Base-by-base conservation (phyloP, 2,113 vertebrate genomes). In the Heterotis niloticus region DNA sequence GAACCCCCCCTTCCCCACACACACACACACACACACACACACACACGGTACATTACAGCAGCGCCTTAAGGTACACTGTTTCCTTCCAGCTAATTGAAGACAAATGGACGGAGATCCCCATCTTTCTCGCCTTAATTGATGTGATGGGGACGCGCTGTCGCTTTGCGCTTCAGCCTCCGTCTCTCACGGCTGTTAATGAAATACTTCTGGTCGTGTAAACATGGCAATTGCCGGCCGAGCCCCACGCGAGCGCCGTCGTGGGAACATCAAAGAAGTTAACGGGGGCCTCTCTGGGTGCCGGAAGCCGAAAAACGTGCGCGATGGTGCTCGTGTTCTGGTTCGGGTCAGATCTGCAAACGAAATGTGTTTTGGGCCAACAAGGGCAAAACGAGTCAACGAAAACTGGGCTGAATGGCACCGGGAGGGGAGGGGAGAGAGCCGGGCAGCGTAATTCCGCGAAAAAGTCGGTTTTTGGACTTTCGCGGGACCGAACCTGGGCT, bases 71-170 rank as follows among this genome's bases (percentile, higher is more conserved):
- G 81, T 23, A 5, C 28, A 84, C 79, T 83, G 86, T 82, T 89
- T 88, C 88, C 88, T 87, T 82, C 78, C 56, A 84, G 82, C 82
- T 89, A 90, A 89, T 89, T 84, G 85, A 75, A 90, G 88, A 81
- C 87, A 91, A 90, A 89, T 86, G 84, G 86, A 89, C 83, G 66
- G 52, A 34, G 59, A 23, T 34, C 56, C 65, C 82, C 74, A 72
- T 64, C 14, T 18, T 54, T 71, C 26, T 80, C n/a, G 67, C 20
- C 82, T 84, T 84, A 87, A 87, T 87, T 82, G 81, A 85, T 82
- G 84, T 86, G 89, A 90, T 88, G 84, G 84, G 79, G 82, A 79
- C 77, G 69, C 81, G 79, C 81, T 82, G 68, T 76, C 71, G 79
- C 64, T 77, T 5, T 70, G 59, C 20, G 3, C 17, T 24, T 52